These are phyloP conservation scores for Carabus problematicus DNA, from an alignment of 2,888 invertebrate genomes.

Conservation along the genomic window DNA sequence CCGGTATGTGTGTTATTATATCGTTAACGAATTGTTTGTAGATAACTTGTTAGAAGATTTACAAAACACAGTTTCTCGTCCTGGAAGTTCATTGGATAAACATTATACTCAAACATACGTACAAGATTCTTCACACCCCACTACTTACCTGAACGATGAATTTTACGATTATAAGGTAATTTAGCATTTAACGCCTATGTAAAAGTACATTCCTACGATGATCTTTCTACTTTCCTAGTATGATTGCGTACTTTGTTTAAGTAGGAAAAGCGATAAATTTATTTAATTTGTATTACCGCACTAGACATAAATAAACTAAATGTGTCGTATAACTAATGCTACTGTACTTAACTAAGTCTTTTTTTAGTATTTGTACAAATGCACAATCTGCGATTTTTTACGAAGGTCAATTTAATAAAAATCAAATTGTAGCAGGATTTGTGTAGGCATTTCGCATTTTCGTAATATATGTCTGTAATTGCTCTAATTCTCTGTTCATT, in stretches of 20 bases:
- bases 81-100: slow-evolving; percentile 54
- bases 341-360: slow-evolving; percentile 17
- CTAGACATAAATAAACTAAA: slow-evolving; percentile 19
- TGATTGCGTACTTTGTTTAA: too few relatives aligned
- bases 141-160: slow-evolving; percentile 57
- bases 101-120: too few relatives aligned
- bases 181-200: not conserved
- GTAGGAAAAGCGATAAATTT: too few relatives aligned
- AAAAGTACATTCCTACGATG: too few relatives aligned
- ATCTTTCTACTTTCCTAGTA: too few relatives aligned
- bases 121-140: slow-evolving; percentile 53
- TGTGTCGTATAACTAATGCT: slow-evolving; percentile 10
- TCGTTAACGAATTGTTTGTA: slow-evolving; percentile 45
- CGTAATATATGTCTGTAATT: too few relatives aligned
- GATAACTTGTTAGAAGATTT: slow-evolving; percentile 59
- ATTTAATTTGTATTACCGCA: not conserved
- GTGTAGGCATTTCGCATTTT: too few relatives aligned
- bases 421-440: too few relatives aligned
- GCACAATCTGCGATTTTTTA: too few relatives aligned
- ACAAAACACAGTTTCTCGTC: slow-evolving; percentile 58
- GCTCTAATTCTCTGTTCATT: too few relatives aligned
- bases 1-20: not conserved
- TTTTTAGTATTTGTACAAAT: slow-evolving; percentile 3
- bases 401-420: too few relatives aligned
- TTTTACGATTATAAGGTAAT: slow-evolving; percentile 56